phyloP scores from a whole-genome alignment of 1,140 invertebrate species.

The Orius insidiosus region DNA sequence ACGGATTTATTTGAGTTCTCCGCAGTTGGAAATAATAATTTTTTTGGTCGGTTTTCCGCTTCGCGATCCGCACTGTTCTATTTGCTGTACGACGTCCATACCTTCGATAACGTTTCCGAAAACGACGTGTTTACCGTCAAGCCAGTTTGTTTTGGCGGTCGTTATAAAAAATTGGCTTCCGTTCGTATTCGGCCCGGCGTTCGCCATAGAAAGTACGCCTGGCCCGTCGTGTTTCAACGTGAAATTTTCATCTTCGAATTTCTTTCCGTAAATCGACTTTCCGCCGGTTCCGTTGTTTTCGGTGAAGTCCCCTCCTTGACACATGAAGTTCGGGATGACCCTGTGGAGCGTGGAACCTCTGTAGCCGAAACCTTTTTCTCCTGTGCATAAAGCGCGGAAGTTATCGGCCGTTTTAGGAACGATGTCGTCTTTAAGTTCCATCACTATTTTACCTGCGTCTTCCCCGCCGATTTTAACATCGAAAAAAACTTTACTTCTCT shows the following conservation, averaged over 20 bases:
- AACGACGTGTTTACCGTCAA: slow-evolving; percentile 94
- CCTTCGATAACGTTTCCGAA: slow-evolving; percentile 88
- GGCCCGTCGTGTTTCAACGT: slow-evolving; percentile 71
- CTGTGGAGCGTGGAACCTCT: slow-evolving; percentile 82
- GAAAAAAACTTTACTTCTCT: neutral
- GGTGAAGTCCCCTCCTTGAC: slow-evolving; percentile 91
- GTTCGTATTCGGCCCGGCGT: slow-evolving; percentile 83
- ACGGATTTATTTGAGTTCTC: slow-evolving; percentile 23
- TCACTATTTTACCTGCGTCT: slow-evolving; percentile 29
- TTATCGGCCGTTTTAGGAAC: slow-evolving; percentile 88
- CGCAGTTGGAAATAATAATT: slow-evolving; percentile 58
- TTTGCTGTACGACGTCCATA: slow-evolving; percentile 74
- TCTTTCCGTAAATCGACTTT: slow-evolving; percentile 88
- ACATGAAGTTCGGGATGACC: slow-evolving; percentile 95
- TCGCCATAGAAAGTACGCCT: slow-evolving; percentile 79
- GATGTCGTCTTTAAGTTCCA: slow-evolving; percentile 61
- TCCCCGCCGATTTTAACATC: neutral
- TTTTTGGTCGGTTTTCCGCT: slow-evolving; percentile 63
- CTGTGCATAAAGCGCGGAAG: slow-evolving; percentile 80
- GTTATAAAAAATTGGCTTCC: slow-evolving; percentile 93
- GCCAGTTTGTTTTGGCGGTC: slow-evolving; percentile 76
- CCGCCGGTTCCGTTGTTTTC: slow-evolving; percentile 91
- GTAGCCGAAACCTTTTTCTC: slow-evolving; percentile 84
- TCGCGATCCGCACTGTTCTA: slow-evolving; percentile 60
- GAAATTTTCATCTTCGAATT: slow-evolving; percentile 96